Evolutionary conservation across 2,888 invertebrate genomes (phyloP), one percentile per base, ranked within the genome.

Genomic region (Mactromeris polynyma): DNA sequence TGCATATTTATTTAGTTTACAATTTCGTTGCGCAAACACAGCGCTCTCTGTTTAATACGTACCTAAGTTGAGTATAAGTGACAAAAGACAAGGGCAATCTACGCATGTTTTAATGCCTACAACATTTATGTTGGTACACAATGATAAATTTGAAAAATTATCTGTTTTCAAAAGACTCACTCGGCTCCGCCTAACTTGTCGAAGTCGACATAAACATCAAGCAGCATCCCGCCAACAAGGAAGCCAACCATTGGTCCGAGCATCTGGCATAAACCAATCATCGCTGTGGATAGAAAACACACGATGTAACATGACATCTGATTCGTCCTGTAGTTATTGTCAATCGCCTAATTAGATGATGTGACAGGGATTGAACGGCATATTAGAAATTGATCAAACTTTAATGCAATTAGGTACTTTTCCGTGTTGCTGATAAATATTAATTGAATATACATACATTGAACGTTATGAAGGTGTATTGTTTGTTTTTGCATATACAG

Each of bases 201-300:
- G 69, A 94, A 93, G 83, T 96, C 96, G 0, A 96, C 96, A 80
- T 95, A 96, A 14, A 94, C 82, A 58, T 94, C 93, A 14, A 96
- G 91, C 36, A 96, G 90, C 78, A 93, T 90, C 14, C 96, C 96
- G 0, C 96, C 96, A 11, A 95, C 83, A 4, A 96, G 90, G 85
- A 94, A 96, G 0, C 96, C 96, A 9, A 96, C 82, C 38, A 95
- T 96, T 11, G 96, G 95, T 0, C 96, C 96, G 9, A 96, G 83
- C 42, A 95, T 94, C 42, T 90, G 90, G 64, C 90, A 91, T 40
- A 91, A 69, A 33, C 91, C 91, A 58, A 91, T 89, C 83, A 91
- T 79, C 21, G 90, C 91, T 91, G 87, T 19, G 87, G 87, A 73
- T 73, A 73, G 33, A 73, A 73, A 36, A 36, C 2, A 73, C 4